Conservation (phyloP, 2,113 vertebrate species). For the Nycticebus coucang region DNA sequence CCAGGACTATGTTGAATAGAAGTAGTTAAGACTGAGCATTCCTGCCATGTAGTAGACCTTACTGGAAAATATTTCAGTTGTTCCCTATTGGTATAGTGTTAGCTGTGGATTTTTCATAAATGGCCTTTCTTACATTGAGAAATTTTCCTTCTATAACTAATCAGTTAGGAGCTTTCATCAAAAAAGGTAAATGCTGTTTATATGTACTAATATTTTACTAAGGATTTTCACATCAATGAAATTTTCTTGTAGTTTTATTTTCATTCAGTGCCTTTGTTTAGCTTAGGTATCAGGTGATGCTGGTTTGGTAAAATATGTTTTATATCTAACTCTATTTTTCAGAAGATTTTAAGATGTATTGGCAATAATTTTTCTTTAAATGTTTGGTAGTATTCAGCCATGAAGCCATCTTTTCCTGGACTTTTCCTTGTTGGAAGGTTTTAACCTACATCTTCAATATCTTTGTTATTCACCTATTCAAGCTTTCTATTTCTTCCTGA, state of each 20-base stretch:
- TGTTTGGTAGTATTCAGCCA: neutral
- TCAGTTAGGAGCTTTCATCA: neutral
- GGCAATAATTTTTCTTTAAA: neutral
- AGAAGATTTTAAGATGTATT: neutral
- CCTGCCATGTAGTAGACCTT: neutral
- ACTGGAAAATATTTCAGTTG: neutral
- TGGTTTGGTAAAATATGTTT: neutral
- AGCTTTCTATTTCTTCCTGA: slow-evolving; percentile 35
- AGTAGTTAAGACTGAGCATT: neutral
- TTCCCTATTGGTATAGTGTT: neutral
- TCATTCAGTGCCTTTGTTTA: neutral
- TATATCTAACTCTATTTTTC: neutral
- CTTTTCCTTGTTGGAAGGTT: neutral
- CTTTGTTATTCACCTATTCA: neutral
- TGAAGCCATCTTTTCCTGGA: neutral
- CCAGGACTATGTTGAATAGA: neutral
- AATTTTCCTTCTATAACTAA: neutral
- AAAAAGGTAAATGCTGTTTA: neutral
- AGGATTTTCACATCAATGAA: neutral
- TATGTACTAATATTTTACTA: neutral
- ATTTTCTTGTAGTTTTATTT: neutral
- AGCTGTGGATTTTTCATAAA: neutral
- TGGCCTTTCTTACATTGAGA: neutral
- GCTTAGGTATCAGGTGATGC: neutral
- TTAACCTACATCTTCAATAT: slow-evolving; percentile 32